phyloP scores from a whole-genome alignment of 2,113 vertebrate genomes.

The cattle (Bos taurus) region ARS-UCD2.0 NC_037355.1:2225001-2225500 shows the following conservation, averaged over 20 bases:
- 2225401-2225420: not conserved
- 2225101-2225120: not conserved
- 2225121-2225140: not conserved
- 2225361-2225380: not conserved
- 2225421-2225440: fast-evolving
- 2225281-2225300: not conserved
- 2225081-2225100: not conserved
- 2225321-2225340: not conserved
- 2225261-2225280: not conserved
- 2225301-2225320: not conserved
- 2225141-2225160: not conserved
- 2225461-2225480: not conserved
- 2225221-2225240: not conserved
- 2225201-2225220: not conserved
- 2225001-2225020: not conserved
- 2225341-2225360: not conserved
- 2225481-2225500: not conserved
- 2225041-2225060: not conserved
- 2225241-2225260: not conserved
- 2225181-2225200: not conserved
- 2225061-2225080: not conserved
- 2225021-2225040: not conserved
- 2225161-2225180: not conserved
- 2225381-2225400: not conserved
- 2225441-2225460: not conserved